Conservation (phyloP, 2,888 invertebrate species). For the Cerastoderma edule region DNA sequence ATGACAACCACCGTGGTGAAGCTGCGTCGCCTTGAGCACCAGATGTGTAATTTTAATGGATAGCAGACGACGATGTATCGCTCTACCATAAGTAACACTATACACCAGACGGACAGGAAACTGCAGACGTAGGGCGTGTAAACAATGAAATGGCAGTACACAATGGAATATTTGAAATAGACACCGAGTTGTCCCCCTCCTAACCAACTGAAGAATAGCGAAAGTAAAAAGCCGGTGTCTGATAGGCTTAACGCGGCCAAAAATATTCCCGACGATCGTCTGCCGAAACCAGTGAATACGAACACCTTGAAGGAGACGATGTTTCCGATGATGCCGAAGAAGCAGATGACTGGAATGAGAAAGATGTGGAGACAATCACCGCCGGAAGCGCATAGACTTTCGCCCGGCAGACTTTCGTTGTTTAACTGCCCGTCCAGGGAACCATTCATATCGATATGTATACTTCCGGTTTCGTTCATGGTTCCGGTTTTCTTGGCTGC, state of each 20-base stretch:
- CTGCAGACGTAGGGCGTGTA: conserved; percentile 86
- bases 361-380: conserved; percentile 45
- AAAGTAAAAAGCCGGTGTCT: conserved; percentile 90
- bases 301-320: conserved; percentile 90
- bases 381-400: conserved; percentile 86
- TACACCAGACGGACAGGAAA: conserved; percentile 84
- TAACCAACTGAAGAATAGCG: conserved; percentile 85
- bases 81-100: conserved; percentile 93
- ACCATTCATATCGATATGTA: background rate
- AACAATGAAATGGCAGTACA: conserved; percentile 59
- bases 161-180: conserved; percentile 26
- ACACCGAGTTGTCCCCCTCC: conserved; percentile 52
- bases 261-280: conserved; percentile 91
- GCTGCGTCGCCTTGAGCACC: conserved; percentile 70
- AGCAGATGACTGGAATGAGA: conserved; percentile 87
- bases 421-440: background rate
- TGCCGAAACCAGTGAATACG: conserved; percentile 88
- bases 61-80: conserved; percentile 92
- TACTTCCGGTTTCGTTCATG: background rate
- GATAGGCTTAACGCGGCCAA: conserved; percentile 90
- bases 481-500: background rate
- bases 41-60: conserved; percentile 86
- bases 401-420: background rate
- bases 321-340: conserved; percentile 90
- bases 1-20: conserved; percentile 54